Evolutionary conservation across 2,113 vertebrate genomes (phyloP).

Genomic region (Vimba vimba): DNA sequence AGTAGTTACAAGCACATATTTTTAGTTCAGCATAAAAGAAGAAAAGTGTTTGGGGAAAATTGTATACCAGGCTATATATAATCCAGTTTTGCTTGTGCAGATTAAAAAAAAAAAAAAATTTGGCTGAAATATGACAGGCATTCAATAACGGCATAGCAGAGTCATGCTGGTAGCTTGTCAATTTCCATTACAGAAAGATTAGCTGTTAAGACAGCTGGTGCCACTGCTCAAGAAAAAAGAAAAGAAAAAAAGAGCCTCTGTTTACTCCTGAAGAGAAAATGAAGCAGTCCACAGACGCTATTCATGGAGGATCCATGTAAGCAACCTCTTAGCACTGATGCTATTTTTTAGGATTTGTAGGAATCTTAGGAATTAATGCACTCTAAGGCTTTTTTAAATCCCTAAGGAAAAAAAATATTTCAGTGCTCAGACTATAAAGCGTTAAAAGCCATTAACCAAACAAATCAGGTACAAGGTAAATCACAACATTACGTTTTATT

Average conservation of each 20-base stretch:
- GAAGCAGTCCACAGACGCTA: not conserved
- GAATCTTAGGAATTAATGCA: not conserved
- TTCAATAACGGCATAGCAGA: constrained; percentile 48
- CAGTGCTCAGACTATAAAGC: too few species aligned
- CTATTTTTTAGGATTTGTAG: not conserved
- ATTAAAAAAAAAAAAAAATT: not conserved
- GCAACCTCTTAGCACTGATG: not conserved
- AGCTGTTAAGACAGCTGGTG: constrained; percentile 24
- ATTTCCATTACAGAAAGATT: constrained; percentile 54
- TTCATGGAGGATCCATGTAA: not conserved
- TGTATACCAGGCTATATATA: constrained; percentile 57
- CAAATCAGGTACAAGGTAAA: too few species aligned
- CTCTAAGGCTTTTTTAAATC: too few species aligned
- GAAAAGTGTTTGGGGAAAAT: constrained; percentile 35
- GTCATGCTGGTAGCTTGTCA: constrained; percentile 54
- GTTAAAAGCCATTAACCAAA: too few species aligned
- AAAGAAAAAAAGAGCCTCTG: constrained; percentile 46
- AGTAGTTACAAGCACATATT: constrained; percentile 43
- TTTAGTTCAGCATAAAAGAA: not conserved
- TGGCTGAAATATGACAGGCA: constrained; percentile 58
- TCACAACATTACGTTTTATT: too few species aligned
- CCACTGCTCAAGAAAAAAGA: constrained; percentile 25
- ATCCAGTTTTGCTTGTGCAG: constrained; percentile 56
- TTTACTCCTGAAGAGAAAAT: constrained; percentile 37
- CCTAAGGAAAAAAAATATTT: too few species aligned